phyloP scores from a whole-genome alignment of 2,113 vertebrate genomes.

The Phoxinus phoxinus region DNA sequence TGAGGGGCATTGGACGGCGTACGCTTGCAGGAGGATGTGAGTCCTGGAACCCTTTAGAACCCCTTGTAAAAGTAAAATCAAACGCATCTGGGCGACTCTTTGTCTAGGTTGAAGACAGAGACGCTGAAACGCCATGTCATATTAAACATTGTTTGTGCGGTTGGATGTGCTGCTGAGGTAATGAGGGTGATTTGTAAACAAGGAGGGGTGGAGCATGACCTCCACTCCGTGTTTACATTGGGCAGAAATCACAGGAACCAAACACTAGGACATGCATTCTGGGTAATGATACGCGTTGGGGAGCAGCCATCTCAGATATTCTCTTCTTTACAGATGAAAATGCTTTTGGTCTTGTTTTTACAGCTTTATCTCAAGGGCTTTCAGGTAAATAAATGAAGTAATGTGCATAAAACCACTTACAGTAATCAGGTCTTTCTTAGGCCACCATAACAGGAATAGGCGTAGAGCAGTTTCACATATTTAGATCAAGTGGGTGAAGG shows the following conservation, averaged over 20 bases:
- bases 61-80: conserved; percentile 41
- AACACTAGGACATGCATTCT: conserved; percentile 53
- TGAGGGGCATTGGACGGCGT: conserved; percentile 5
- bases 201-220: conserved; percentile 40
- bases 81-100: conserved; percentile 37
- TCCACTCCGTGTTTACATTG: conserved; percentile 51
- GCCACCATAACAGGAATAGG: not conserved
- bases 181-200: conserved; percentile 57
- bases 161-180: conserved; percentile 51
- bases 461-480: not conserved
- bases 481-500: not conserved
- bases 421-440: conserved; percentile 3
- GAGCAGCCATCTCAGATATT: conserved; percentile 16
- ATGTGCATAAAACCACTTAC: conserved; percentile 3
- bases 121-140: conserved; percentile 32
- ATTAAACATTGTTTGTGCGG: conserved; percentile 42
- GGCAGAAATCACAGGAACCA: conserved; percentile 44
- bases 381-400: conserved; percentile 32
- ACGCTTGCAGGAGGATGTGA: conserved; percentile 18
- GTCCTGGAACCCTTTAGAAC: conserved; percentile 37
- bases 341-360: conserved; percentile 17
- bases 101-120: conserved; percentile 28
- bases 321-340: conserved; percentile 15
- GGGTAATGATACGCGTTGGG: conserved; percentile 20
- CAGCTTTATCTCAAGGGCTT: not conserved